Evolutionary conservation across 35 echinoderm and acorn worm species (phyloP), one percentile per base, ranked within the genome.

Genomic region (Amphiura filiformis): DNA sequence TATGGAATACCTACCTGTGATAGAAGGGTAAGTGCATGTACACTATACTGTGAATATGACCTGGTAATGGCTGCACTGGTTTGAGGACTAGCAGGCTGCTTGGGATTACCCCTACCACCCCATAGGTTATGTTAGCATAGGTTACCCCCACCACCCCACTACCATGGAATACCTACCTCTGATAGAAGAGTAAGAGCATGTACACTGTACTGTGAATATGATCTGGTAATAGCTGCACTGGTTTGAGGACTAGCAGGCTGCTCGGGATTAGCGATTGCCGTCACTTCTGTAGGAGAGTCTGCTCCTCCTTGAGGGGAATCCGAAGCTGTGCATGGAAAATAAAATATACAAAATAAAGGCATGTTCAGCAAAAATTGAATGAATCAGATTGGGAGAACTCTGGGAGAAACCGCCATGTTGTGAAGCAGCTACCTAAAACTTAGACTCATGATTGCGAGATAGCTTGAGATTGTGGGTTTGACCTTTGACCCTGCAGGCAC

Each of bases 161-260:
- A n/a, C n/a, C n/a, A n/a, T n/a, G n/a, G n/a, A n/a, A 47, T 47
- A 31, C 70, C 77, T 87, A 99, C 96, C 90, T 99, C 90, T 35
- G 96, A 93, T 30, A 99, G 87, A 65, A 99, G 57, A 23, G 87
- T 88, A 0, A 95, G 88, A 15, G 96, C 92, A 26, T 99, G 93
- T 1, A 99, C 96, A 90, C 96, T 99, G 84, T 93, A 99, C 80
- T 97, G 95, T n/a, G 95, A 97, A 49, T 97, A 97, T 15, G 61
- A 70, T 70, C 26, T 70, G 61, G 61, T 70, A 30, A 70, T 70
- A 70, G 61, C 61, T 30, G 61, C 61, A n/a, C 11, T 70, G 61
- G 61, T 70, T 30, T 70, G 61, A 70, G 61, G 11, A 30, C 61
- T 70, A 23, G 26, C 28, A n/a, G 26, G 2, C 61, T 70, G 61